phyloP scores from a whole-genome alignment of 2,888 invertebrate genomes.

The Heliconius charithonia region DNA sequence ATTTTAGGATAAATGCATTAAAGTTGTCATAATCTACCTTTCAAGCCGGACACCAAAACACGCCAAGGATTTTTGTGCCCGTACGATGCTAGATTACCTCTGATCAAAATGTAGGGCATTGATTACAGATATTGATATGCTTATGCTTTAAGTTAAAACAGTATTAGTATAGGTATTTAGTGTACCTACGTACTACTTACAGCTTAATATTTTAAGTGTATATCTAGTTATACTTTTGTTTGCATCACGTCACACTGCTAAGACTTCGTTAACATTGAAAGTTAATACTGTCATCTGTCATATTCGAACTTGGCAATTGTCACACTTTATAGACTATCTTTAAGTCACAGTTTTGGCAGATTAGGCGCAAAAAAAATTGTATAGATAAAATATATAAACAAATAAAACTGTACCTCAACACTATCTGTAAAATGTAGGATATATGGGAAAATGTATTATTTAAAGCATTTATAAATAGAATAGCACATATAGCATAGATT shows the following conservation, averaged over 20 bases:
- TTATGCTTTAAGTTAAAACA: constrained; percentile 35
- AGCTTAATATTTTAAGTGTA: constrained; percentile 25
- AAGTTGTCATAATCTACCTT: constrained; percentile 83
- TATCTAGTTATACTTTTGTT: constrained; percentile 31
- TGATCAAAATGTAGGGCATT: constrained; percentile 96
- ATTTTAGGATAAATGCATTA: constrained; percentile 50
- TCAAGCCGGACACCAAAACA: constrained; percentile 93
- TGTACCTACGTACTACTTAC: constrained; percentile 32
- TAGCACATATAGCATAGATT: too few species aligned
- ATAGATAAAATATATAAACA: not conserved
- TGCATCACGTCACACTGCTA: constrained; percentile 16
- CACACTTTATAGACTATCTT: not conserved
- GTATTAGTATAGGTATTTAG: constrained; percentile 28
- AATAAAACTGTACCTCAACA: not conserved
- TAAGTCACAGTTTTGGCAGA: too few species aligned
- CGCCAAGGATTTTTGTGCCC: constrained; percentile 94
- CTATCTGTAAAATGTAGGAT: too few species aligned
- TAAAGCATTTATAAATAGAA: too few species aligned
- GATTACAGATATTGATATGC: constrained; percentile 67
- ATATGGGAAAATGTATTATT: too few species aligned
- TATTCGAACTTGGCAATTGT: not conserved
- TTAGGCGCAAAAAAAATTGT: too few species aligned
- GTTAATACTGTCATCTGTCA: constrained; percentile 21
- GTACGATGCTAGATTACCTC: constrained; percentile 94
- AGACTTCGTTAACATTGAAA: constrained; percentile 17